Conservation (phyloP, 2,113 vertebrate species). For the Siniperca chuatsi region DNA sequence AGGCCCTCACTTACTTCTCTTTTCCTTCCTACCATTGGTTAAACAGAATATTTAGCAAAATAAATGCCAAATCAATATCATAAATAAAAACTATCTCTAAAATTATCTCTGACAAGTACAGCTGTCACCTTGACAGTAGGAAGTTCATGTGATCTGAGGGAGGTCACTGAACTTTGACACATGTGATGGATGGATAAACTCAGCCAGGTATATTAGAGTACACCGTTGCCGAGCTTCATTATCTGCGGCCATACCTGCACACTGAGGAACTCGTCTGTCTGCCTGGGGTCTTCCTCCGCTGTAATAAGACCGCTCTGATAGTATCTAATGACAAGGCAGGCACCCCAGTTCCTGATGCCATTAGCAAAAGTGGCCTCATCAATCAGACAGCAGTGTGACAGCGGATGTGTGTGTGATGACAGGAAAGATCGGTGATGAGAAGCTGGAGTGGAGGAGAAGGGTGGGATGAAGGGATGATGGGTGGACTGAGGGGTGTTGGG, state of each 20-base stretch:
- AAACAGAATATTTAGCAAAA: neutral
- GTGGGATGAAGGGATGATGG: conserved; percentile 49
- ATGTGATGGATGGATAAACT: conserved; percentile 71
- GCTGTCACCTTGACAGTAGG: conserved; percentile 41
- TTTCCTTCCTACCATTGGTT: neutral
- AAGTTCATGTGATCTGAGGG: conserved; percentile 56
- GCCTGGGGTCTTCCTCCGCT: conserved; percentile 68
- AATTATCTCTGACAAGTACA: conserved; percentile 18
- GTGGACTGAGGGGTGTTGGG: conserved; percentile 50
- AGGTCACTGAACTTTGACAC: conserved; percentile 59
- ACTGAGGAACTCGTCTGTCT: conserved; percentile 57
- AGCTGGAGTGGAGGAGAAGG: conserved; percentile 60
- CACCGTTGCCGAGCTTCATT: conserved; percentile 62
- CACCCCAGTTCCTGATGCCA: conserved; percentile 80
- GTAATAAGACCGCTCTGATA: conserved; percentile 79
- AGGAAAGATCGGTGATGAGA: conserved; percentile 77
- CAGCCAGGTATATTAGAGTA: conserved; percentile 66
- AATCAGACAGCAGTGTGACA: conserved; percentile 73
- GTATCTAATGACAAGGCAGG: conserved; percentile 84
- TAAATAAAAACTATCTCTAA: neutral
- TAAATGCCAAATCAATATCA: neutral
- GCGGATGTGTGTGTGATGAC: conserved; percentile 77
- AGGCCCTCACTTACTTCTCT: neutral
- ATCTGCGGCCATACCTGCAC: conserved; percentile 64
- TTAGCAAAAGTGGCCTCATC: conserved; percentile 84